Base-by-base conservation (phyloP, 1,140 invertebrate genomes). In the Drosophila varians region DNA sequence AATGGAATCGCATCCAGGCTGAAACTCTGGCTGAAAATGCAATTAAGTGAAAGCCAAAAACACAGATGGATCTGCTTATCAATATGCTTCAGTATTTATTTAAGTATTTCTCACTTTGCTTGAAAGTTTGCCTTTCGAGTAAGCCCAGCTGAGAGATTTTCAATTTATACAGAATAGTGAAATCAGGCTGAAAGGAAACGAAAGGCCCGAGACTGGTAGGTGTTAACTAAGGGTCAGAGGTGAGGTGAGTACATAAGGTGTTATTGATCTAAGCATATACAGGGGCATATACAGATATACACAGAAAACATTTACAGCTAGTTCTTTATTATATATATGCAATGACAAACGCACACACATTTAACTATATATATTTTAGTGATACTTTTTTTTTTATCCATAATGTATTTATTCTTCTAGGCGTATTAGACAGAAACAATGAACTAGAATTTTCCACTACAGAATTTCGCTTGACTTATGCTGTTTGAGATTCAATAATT, bases 11-110 rank as follows among this genome's bases (percentile, higher is more conserved):
- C 23, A 57, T 26, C 45, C 14, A n/a, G 9, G 21, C 19, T 5
- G 54, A 23, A 16, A 25, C 19, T 5, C 45, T 43, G 19, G 7
- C 60, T 65, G 62, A 16, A 52, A 66, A 49, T 62, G 48, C 68
- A 62, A 73, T 73, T 62, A 74, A 64, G n/a, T 52, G 28, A 56
- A 61, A 64, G 49, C 8, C 34, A 48, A 16, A 16, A 52, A 64
- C 42, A 57, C 60, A 34, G 11, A 38, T 12, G 23, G 31, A 25
- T 74, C 78, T 80, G 52, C 80, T 86, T 84, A 80, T 76, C 57
- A 86, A 80, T 74, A 77, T 80, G 36, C 47, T 69, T 84, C 80
- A 77, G 77, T 84, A 84, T 84, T 84, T 84, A 87, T 84, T 84
- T 86, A 84, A 80, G 82, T 84, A 84, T 76, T 84, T 64, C 51